Evolutionary conservation across 2,888 invertebrate genomes (phyloP).

Genomic region (Busseola fusca): DNA sequence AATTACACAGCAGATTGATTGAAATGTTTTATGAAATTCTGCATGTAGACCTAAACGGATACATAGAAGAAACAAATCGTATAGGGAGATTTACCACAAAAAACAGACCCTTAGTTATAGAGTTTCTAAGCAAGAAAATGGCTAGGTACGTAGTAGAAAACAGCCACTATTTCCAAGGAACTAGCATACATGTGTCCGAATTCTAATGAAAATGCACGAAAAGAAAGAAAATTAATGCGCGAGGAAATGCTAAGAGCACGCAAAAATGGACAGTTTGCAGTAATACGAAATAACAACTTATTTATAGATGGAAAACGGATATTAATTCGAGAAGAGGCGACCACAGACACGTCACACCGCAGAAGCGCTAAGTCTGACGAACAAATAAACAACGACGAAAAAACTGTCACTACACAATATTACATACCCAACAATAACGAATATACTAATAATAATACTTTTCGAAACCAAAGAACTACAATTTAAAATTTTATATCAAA

Average conservation of each 20-base stretch:
- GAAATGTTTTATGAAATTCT: too few relatives aligned
- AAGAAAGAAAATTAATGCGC: too few relatives aligned
- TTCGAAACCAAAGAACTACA: too few relatives aligned
- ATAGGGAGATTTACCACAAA: not conserved
- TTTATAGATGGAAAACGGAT: too few relatives aligned
- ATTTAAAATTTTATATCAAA: not conserved
- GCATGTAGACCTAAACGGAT: too few relatives aligned
- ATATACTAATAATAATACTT: too few relatives aligned
- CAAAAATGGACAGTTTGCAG: too few relatives aligned
- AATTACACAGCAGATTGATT: too few relatives aligned
- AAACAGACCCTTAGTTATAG: not conserved
- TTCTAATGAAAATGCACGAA: not conserved
- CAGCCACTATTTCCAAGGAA: not conserved
- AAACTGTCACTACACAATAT: not conserved
- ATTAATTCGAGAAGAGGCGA: not conserved
- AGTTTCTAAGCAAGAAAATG: slow-evolving; percentile 1
- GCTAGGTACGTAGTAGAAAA: not conserved
- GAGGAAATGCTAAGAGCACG: too few relatives aligned
- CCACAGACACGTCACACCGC: not conserved
- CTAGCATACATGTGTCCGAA: not conserved
- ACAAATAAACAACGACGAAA: too few relatives aligned
- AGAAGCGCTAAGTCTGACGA: not conserved
- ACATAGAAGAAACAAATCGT: too few relatives aligned
- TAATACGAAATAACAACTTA: too few relatives aligned
- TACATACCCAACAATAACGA: not conserved